Percentiles rank a stretch among this genome's conserved stretches.
Conservation (phyloP, 1,140 invertebrate species). For the Helicorthomorpha holstii region DNA sequence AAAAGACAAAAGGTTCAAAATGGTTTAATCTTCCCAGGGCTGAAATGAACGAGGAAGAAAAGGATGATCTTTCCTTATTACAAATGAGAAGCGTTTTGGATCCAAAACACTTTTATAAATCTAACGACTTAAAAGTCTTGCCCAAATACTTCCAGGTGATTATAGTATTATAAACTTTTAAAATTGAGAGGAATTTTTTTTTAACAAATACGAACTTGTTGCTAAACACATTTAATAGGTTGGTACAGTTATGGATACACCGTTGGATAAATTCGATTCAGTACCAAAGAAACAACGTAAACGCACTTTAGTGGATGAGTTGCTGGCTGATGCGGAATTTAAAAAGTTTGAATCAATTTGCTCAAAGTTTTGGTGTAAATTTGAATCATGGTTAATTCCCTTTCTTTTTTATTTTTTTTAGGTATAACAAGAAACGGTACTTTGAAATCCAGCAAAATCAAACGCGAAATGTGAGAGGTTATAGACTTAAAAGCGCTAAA, state of each 20-base stretch:
- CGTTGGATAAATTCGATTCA: conserved; percentile 38
- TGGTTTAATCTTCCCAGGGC: conserved; percentile 79
- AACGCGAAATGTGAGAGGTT: too few species aligned
- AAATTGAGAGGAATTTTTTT: too few species aligned
- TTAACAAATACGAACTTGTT: too few species aligned
- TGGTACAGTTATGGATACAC: conserved; percentile 33
- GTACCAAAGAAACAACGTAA: conserved; percentile 74
- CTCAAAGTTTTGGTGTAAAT: too few species aligned
- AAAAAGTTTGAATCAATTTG: conserved; percentile 56
- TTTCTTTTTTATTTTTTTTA: too few species aligned
- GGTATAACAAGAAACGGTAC: too few species aligned
- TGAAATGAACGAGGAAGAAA: conserved; percentile 70
- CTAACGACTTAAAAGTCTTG: conserved; percentile 63
- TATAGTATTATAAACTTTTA: too few species aligned
- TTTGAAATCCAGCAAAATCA: too few species aligned
- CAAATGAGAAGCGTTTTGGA: conserved; percentile 81
- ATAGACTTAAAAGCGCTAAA: too few species aligned
- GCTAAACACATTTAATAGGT: conserved; percentile 19
- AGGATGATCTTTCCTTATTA: conserved; percentile 67
- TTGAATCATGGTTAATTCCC: too few species aligned
- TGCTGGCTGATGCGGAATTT: conserved; percentile 73
- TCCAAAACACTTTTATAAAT: conserved; percentile 86
- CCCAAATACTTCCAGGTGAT: conserved; percentile 83
- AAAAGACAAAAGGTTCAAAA: conserved; percentile 59
- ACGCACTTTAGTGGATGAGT: conserved; percentile 74